Conservation (phyloP, 2,113 vertebrate genomes). For the Podocnemis expansa region DNA sequence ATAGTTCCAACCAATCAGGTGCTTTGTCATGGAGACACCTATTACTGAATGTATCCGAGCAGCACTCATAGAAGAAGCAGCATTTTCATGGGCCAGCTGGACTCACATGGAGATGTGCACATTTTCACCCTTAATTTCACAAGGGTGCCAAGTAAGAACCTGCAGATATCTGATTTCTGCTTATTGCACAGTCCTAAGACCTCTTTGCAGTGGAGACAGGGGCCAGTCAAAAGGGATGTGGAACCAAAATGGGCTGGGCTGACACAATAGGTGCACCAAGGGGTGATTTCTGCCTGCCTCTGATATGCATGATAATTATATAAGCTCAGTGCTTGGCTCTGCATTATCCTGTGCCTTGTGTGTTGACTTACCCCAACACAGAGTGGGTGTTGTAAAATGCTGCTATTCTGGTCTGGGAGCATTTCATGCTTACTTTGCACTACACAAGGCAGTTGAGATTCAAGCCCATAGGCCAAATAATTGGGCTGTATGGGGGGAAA, state of each 20-base stretch:
- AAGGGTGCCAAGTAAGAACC: background rate
- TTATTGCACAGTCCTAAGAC: background rate
- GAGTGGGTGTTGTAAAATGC: background rate
- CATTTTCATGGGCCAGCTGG: too few relatives aligned
- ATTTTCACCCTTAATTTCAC: background rate
- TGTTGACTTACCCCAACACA: background rate
- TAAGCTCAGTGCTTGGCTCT: background rate
- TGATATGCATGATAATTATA: background rate
- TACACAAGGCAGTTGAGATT: background rate
- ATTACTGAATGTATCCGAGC: too few relatives aligned
- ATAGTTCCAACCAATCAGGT: too few relatives aligned
- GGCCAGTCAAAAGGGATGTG: background rate
- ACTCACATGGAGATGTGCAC: background rate
- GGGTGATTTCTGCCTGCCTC: background rate
- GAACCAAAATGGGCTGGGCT: background rate
- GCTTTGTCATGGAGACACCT: too few relatives aligned
- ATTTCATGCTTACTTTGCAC: background rate
- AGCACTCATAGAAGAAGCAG: too few relatives aligned
- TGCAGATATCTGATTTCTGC: background rate
- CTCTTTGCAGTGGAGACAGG: background rate
- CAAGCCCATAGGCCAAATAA: background rate
- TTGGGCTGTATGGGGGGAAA: background rate
- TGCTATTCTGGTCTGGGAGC: background rate
- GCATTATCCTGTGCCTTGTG: background rate
- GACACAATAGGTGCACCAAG: background rate